Evolutionary conservation across 2,888 invertebrate genomes (phyloP), one percentile per base, ranked within the genome.

Genomic region (Ceriagrion tenellum): DNA sequence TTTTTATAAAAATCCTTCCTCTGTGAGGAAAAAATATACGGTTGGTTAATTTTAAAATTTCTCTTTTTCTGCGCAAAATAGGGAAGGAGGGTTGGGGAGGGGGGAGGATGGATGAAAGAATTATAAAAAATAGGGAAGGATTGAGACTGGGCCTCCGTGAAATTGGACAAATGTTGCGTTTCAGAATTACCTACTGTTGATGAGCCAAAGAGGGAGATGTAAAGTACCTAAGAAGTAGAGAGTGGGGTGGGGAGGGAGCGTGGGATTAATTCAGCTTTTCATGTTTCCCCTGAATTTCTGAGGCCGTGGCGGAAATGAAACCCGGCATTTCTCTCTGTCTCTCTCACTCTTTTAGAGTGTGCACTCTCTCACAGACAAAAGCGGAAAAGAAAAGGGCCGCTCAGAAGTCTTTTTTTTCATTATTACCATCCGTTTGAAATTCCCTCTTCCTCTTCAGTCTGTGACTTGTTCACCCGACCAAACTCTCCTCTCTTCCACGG

Each of bases 101-200:
- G 12, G n/a, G n/a, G 69, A 69, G 69, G 26, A n/a, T n/a, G n/a
- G n/a, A n/a, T 8, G 69, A 69, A 69, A 26, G 69, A 26, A 69
- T 10, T 3, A n/a, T 10, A 3, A n/a, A n/a, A n/a, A n/a, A n/a
- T 10, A 69, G n/a, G 10, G 26, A 26, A 47, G 47, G 47, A 47
- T 47, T 47, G 47, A 47, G 26, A 0, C 69, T 0, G 23, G 8
- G 69, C 8, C 23, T 69, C 8, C 69, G 0, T 10, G 1, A 69
- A n/a, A 69, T 69, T 69, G 69, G 69, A n/a, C 69, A 69, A 69
- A n/a, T 69, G 69, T 69, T 69, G 26, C 69, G 26, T 69, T 69
- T 69, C 69, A 26, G 69, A 69, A 69, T 26, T 69, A 69, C 69
- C 69, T 12, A n/a, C 69, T 69, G 69, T 69, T 69, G 69, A 69